A percentile compares a stretch with the other conserved stretches of the same genome.
phyloP scores from a whole-genome alignment of 1,140 invertebrate genomes.

The Brachionus rotundiformis region DNA sequence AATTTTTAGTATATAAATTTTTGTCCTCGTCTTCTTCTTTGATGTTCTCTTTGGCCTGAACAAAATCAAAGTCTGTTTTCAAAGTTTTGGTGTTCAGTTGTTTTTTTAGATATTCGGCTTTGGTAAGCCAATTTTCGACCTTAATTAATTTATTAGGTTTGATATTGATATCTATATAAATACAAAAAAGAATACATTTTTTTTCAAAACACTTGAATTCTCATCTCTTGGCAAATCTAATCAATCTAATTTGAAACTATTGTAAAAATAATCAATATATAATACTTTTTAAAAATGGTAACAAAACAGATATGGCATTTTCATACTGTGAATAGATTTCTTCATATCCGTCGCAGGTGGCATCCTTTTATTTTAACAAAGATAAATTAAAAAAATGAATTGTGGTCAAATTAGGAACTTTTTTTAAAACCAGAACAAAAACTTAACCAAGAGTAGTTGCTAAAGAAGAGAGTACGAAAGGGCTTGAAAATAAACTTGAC shows the following conservation, averaged over 20 bases:
- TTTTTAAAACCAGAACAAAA: no score
- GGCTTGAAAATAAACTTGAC: no score
- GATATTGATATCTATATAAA: not conserved
- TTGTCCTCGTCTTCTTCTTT: constrained; percentile 41
- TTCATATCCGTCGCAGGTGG: not conserved
- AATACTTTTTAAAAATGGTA: constrained; percentile 51
- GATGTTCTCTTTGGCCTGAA: not conserved
- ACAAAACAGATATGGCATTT: constrained; percentile 28
- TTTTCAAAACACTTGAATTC: constrained; percentile 4
- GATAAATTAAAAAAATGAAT: no score
- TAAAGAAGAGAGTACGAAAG: no score
- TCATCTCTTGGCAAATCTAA: constrained; percentile 45
- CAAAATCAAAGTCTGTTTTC: not conserved
- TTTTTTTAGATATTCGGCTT: constrained; percentile 33
- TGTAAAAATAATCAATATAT: no score
- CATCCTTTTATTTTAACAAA: no score
- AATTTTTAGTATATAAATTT: constrained; percentile 45
- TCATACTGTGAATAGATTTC: constrained; percentile 40
- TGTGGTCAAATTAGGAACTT: no score
- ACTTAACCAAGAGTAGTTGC: no score
- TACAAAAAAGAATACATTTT: not conserved
- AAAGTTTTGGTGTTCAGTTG: not conserved
- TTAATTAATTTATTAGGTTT: not conserved
- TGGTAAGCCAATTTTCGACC: constrained; percentile 24
- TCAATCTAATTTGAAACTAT: no score